These are phyloP conservation scores for Epizoanthus stellaris DNA, from an alignment of 92 coral and sea anemone species.

Conservation along the genomic window DNA sequence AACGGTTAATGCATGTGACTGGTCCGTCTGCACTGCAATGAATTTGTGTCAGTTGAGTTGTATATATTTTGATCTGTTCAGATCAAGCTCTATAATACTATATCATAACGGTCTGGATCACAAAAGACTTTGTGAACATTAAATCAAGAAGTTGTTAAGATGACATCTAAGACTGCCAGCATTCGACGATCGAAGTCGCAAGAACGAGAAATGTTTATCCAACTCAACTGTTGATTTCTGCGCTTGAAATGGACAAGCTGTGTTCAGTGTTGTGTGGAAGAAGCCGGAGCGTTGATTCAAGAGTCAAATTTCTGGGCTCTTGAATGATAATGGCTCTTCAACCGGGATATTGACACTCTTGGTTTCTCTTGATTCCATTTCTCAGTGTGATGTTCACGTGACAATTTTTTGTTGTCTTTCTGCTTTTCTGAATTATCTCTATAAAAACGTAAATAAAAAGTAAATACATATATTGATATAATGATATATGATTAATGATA, in stretches of 20 bases:
- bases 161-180: neutral
- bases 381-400: neutral
- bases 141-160: neutral
- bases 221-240: neutral
- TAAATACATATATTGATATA: too few species aligned
- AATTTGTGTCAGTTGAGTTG: constrained; percentile 4
- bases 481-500: too few species aligned
- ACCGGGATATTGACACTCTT: neutral
- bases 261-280: neutral
- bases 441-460: too few species aligned
- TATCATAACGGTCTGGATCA: neutral
- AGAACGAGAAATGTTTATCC: too few species aligned
- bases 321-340: neutral
- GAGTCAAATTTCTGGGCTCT: constrained; percentile 5
- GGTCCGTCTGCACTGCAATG: neutral
- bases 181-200: too few species aligned
- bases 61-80: neutral
- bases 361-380: neutral
- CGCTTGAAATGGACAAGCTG: neutral
- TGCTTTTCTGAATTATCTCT: too few species aligned
- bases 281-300: neutral
- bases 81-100: constrained; percentile 10
- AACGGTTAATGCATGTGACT: neutral
- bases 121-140: neutral
- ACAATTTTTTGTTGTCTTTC: too few species aligned